Percentiles rank a stretch among this genome's conserved stretches.
phyloP scores from a whole-genome alignment of 2,797 vertebrate genomes.

The Aratinga solstitialis region DNA sequence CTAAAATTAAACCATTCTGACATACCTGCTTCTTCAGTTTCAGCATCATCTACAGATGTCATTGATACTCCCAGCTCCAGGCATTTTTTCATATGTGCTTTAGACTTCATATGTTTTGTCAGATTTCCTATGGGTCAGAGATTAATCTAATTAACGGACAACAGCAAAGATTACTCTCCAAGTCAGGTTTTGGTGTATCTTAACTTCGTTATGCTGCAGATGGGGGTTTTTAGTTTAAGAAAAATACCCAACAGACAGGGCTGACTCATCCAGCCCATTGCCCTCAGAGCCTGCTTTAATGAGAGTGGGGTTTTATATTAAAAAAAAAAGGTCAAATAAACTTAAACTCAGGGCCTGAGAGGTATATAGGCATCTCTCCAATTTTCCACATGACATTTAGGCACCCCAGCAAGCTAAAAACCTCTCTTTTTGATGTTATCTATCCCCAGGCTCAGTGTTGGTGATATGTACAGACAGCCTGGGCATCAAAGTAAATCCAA shows the following conservation, averaged over 20 bases:
- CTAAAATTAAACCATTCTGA: constrained; percentile 46
- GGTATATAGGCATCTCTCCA: background rate
- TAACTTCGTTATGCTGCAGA: background rate
- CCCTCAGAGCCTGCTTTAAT: constrained; percentile 1
- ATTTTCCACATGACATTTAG: background rate
- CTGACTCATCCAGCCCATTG: background rate
- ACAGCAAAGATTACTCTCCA: background rate
- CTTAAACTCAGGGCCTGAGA: background rate
- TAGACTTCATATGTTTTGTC: constrained; percentile 99
- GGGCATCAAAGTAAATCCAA: background rate
- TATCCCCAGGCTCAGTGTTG: background rate
- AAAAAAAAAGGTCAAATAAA: background rate
- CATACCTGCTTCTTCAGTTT: constrained; percentile 92
- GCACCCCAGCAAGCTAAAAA: background rate
- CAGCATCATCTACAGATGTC: constrained; percentile 92
- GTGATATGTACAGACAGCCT: background rate
- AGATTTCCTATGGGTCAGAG: constrained; percentile 87
- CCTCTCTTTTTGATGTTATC: background rate
- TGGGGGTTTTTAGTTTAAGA: background rate
- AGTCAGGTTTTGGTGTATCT: background rate
- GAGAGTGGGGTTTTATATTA: background rate
- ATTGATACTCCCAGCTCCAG: constrained; percentile 96
- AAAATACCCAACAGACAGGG: background rate
- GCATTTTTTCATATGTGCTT: constrained; percentile 99
- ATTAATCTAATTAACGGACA: constrained; percentile 27